Evolutionary conservation across 2,888 invertebrate species (phyloP).

Genomic region (Acleris laterana): DNA sequence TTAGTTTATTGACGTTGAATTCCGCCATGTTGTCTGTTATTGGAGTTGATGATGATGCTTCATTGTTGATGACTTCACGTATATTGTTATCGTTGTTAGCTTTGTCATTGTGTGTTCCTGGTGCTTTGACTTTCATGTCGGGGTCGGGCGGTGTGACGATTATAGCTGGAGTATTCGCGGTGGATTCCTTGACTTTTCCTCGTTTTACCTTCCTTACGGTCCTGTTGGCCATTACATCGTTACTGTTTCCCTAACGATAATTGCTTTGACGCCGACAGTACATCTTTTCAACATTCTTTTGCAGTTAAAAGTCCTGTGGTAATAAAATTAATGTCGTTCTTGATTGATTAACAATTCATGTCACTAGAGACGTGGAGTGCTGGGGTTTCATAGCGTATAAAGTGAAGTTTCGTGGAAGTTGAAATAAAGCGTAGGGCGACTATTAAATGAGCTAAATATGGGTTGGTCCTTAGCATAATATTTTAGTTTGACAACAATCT

Average conservation of each 20-base stretch:
- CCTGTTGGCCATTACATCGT: slow-evolving; percentile 87
- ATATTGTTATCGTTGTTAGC: slow-evolving; percentile 44
- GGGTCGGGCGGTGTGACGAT: slow-evolving; percentile 66
- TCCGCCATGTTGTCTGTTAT: slow-evolving; percentile 59
- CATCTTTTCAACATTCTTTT: slow-evolving; percentile 48
- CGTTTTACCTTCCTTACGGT: slow-evolving; percentile 90
- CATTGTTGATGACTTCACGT: slow-evolving; percentile 37
- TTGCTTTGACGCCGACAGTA: slow-evolving; percentile 51
- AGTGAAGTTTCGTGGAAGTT: slow-evolving; percentile 40
- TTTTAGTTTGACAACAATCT: slow-evolving; percentile 23
- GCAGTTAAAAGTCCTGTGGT: slow-evolving; percentile 20
- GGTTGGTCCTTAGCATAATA: slow-evolving; percentile 29
- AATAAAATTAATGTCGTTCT: slow-evolving; percentile 33
- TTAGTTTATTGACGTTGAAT: slow-evolving; percentile 74
- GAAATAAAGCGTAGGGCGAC: slow-evolving; percentile 47
- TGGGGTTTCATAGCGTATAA: not conserved
- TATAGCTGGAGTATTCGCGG: slow-evolving; percentile 61
- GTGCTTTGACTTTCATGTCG: slow-evolving; percentile 72
- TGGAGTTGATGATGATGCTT: slow-evolving; percentile 19
- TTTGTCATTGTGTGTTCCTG: slow-evolving; percentile 52
- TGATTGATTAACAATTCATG: slow-evolving; percentile 18
- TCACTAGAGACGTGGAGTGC: too few relatives aligned
- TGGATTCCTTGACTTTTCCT: slow-evolving; percentile 77
- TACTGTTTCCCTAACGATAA: slow-evolving; percentile 61
- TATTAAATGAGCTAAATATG: slow-evolving; percentile 48